Evolutionary conservation across 2,888 invertebrate species (phyloP), one percentile per base, ranked within the genome.

Genomic region (Noctua fimbriata): DNA sequence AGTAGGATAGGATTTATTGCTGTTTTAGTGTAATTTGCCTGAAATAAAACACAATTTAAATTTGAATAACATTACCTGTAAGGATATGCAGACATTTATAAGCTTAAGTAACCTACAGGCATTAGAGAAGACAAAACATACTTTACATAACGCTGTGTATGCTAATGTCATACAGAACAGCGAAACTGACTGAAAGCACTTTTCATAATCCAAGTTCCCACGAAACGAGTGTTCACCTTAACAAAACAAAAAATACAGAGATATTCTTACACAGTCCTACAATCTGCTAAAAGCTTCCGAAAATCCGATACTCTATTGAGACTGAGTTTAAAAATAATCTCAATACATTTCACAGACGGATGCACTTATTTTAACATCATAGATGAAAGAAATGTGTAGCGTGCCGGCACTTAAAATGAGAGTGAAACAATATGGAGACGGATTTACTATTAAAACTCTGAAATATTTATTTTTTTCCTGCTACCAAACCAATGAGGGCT

Each of bases 341-440:
- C 1, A 21, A 65, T 55, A 69, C 28, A 12, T 36, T 36, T 5
- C 24, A 66, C 47, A n/a, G 28, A 85, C 58, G 74, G 84, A 84
- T 80, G 81, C 83, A 81, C 81, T 76, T 85, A 85, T 69, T 72
- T 44, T 72, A 69, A 83, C 55, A 65, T 58, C 76, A 5, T n/a
- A 67, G 58, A 85, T 76, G 44, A 81, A 83, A 83, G 76, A 69
- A 80, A 81, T 76, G 41, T 16, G 55, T 14, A 36, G n/a, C 36
- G 24, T 67, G 2, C 21, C 1, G 3, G 9, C 84, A 79, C 69
- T 75, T 58, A 67, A 63, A 69, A 60, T 28, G 2, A 49, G 47
- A 71, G 24, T 18, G 21, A 47, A 58, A 36, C 2, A 44, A 41
- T 58, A 60, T 65, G 28, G 21, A 36, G 7, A 60, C 12, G 7